Evolutionary conservation across 2,888 invertebrate species (phyloP), one percentile per base, ranked within the genome.

Genomic region (Folsomia manolachei): DNA sequence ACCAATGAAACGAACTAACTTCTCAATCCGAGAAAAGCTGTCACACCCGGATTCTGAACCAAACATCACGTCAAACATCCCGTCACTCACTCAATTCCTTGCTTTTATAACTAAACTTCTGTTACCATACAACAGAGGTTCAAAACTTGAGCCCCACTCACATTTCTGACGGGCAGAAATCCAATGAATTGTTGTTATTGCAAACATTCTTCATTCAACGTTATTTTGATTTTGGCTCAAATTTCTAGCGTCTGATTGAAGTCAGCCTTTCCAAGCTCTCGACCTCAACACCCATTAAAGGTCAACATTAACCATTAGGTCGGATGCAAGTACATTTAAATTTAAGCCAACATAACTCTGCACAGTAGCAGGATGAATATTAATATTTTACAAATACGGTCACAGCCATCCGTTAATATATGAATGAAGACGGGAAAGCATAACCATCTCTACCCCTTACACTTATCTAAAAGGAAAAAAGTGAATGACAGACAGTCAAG

Each of bases 401-500:
- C n/a, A n/a, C n/a, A n/a, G n/a, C n/a, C n/a, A n/a, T n/a, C n/a
- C n/a, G n/a, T n/a, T n/a, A n/a, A n/a, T n/a, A n/a, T n/a, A n/a
- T n/a, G n/a, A n/a, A n/a, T n/a, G n/a, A n/a, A n/a, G n/a, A n/a
- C n/a, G n/a, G 51, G 60, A 60, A 65, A 70, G 70, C 27, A 24
- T 76, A 79, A 76, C 77, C 79, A 75, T 76, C 76, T 76, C n/a
- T n/a, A n/a, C n/a, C n/a, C n/a, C n/a, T n/a, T n/a, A n/a, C n/a
- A n/a, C n/a, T 39, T 39, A 39, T 39, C 14, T 39, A 39, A 39
- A 39, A 39, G 39, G 7, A 39, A 39, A 14, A 9, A n/a, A n/a
- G 14, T 39, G 75, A 75, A 75, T 73, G 18, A n/a, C 7, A 77
- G 79, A 78, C 79, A 78, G 79, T 79, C 76, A 78, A 70, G 73